phyloP scores from a whole-genome alignment of 2,113 vertebrate species.

The Ameiurus melas region DNA sequence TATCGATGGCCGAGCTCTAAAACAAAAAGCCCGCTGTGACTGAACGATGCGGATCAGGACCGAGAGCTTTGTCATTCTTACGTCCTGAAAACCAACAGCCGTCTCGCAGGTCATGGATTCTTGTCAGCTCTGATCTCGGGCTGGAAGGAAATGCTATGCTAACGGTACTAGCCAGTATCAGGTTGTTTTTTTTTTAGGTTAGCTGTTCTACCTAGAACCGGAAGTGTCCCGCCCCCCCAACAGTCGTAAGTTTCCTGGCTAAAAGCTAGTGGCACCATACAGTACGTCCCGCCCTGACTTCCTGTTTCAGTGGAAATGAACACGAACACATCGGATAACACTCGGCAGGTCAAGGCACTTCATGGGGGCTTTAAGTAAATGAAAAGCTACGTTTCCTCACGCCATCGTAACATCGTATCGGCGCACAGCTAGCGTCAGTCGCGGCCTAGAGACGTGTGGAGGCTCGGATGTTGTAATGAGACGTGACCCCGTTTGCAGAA shows the following conservation, averaged over 20 bases:
- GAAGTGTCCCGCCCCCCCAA: too few species aligned
- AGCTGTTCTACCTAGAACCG: neutral
- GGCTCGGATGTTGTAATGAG: neutral
- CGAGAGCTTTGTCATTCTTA: constrained; percentile 1
- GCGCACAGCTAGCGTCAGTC: neutral
- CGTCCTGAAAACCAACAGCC: constrained; percentile 8
- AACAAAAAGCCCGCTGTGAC: neutral
- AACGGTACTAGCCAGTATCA: neutral
- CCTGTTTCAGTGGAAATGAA: too few species aligned
- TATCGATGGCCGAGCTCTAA: neutral
- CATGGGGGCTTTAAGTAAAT: too few species aligned
- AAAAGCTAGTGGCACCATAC: too few species aligned
- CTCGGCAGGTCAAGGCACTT: too few species aligned
- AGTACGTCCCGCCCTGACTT: too few species aligned
- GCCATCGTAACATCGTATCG: neutral
- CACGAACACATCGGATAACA: too few species aligned
- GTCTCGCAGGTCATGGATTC: neutral
- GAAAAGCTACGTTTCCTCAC: neutral
- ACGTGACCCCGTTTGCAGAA: neutral
- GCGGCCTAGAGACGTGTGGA: neutral
- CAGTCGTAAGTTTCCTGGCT: too few species aligned
- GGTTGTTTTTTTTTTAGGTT: neutral
- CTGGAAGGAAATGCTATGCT: neutral
- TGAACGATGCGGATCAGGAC: neutral
- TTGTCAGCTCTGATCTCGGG: neutral